phyloP scores from a whole-genome alignment of 2,888 invertebrate species.

The Scelioninae gen. 1 region DNA sequence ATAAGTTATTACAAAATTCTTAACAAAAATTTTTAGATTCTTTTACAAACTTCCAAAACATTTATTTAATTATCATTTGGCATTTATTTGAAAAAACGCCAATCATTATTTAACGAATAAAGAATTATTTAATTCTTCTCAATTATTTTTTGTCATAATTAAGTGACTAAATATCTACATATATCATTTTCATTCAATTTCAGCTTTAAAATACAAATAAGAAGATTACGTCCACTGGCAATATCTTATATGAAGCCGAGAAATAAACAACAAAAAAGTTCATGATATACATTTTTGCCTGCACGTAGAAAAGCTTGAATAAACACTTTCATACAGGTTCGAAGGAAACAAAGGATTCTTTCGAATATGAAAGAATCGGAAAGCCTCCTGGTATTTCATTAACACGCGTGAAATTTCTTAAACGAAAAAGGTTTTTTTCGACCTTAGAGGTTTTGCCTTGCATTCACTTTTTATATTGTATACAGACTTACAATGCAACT shows the following conservation, averaged over 20 bases:
- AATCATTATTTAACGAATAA: no score
- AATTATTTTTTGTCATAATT: neutral
- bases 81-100: no score
- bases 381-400: conserved; percentile 51
- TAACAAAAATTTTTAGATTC: no score
- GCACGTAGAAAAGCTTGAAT: conserved; percentile 37
- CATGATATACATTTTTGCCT: conserved; percentile 34
- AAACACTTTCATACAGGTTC: conserved; percentile 48
- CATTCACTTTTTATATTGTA: conserved; percentile 14
- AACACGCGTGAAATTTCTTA: conserved; percentile 43
- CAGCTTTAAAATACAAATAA: conserved; percentile 28
- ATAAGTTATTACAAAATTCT: no score
- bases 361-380: conserved; percentile 34
- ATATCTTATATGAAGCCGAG: conserved; percentile 24
- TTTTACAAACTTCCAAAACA: no score
- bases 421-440: conserved; percentile 24
- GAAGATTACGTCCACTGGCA: conserved; percentile 33
- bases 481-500: no score
- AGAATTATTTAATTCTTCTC: no score
- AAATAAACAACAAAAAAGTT: conserved; percentile 27
- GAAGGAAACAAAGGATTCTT: conserved; percentile 53
- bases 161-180: conserved; percentile 8
- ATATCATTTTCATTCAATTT: neutral
- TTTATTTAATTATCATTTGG: no score
- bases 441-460: conserved; percentile 30